phyloP scores from a whole-genome alignment of 2,888 invertebrate species.

The Toxonevra muliebris region DNA sequence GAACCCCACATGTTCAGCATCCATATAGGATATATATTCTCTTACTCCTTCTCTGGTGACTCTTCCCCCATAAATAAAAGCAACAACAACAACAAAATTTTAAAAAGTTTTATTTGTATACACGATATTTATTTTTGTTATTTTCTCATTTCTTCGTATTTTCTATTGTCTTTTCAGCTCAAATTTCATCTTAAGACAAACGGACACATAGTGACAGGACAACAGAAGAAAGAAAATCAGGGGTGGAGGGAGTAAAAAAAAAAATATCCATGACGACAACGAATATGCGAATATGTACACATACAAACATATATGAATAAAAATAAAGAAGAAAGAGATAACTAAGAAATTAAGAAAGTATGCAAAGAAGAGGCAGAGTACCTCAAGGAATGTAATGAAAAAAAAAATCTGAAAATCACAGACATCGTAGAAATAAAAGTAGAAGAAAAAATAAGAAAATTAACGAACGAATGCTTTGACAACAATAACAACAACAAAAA shows the following conservation, averaged over 20 bases:
- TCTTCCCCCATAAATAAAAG: too few species aligned
- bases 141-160: slow-evolving; percentile 20
- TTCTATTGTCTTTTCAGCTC: slow-evolving; percentile 57
- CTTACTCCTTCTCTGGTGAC: too few species aligned
- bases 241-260: background rate
- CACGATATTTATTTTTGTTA: slow-evolving; percentile 13
- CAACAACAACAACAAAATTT: background rate
- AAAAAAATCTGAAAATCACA: too few species aligned
- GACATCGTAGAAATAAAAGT: too few species aligned
- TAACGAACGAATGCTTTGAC: slow-evolving; percentile 55
- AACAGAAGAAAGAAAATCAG: slow-evolving; percentile 26
- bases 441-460: slow-evolving; percentile 37
- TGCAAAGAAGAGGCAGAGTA: too few species aligned
- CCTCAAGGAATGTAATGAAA: too few species aligned
- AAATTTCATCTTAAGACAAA: slow-evolving; percentile 59
- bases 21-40: too few species aligned
- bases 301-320: too few species aligned
- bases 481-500: slow-evolving; percentile 43
- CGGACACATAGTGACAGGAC: slow-evolving; percentile 16
- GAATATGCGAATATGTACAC: background rate
- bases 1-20: too few species aligned
- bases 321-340: too few species aligned
- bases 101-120: slow-evolving; percentile 20
- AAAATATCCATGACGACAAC: slow-evolving; percentile 22
- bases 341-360: too few species aligned